Percentiles rank a stretch among this genome's conserved stretches.
phyloP scores from a whole-genome alignment of 2,113 vertebrate genomes.

The Halichoeres trimaculatus region DNA sequence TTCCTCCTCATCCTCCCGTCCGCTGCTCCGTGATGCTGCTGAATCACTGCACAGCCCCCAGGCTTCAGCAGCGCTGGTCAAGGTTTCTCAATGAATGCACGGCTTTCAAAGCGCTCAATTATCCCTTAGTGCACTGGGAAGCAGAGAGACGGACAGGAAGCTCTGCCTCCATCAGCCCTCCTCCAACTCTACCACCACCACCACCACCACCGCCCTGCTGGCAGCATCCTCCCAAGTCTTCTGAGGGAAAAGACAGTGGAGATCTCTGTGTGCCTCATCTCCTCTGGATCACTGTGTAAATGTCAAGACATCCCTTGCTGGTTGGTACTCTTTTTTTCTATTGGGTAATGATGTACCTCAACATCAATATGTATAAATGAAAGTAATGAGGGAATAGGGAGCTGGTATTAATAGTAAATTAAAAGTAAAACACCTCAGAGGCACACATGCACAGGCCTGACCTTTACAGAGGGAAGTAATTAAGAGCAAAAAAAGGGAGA shows the following conservation, averaged over 20 bases:
- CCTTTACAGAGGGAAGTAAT: constrained; percentile 68
- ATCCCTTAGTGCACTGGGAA: constrained; percentile 50
- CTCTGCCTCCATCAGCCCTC: constrained; percentile 54
- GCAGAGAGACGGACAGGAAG: constrained; percentile 67
- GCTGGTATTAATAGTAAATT: constrained; percentile 28
- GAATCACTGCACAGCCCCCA: constrained; percentile 53
- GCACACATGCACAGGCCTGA: constrained; percentile 46
- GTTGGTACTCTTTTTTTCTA: not conserved
- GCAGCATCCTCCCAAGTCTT: constrained; percentile 11
- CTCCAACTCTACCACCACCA: not conserved
- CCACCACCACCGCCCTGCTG: not conserved
- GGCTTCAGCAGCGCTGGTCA: constrained; percentile 46
- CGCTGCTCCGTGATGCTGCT: constrained; percentile 18
- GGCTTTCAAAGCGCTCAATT: constrained; percentile 51
- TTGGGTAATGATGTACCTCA: constrained; percentile 13
- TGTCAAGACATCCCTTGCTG: constrained; percentile 3
- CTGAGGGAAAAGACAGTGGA: not conserved
- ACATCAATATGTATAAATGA: constrained; percentile 1
- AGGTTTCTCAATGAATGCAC: constrained; percentile 62
- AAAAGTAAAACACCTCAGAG: constrained; percentile 45
- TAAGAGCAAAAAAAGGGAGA: constrained; percentile 48
- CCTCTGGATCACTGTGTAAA: constrained; percentile 21
- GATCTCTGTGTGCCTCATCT: not conserved
- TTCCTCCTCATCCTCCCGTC: not conserved
- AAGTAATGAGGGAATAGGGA: constrained; percentile 37